phyloP scores from a whole-genome alignment of 2,797 vertebrate genomes.

The Phoebastria nigripes region DNA sequence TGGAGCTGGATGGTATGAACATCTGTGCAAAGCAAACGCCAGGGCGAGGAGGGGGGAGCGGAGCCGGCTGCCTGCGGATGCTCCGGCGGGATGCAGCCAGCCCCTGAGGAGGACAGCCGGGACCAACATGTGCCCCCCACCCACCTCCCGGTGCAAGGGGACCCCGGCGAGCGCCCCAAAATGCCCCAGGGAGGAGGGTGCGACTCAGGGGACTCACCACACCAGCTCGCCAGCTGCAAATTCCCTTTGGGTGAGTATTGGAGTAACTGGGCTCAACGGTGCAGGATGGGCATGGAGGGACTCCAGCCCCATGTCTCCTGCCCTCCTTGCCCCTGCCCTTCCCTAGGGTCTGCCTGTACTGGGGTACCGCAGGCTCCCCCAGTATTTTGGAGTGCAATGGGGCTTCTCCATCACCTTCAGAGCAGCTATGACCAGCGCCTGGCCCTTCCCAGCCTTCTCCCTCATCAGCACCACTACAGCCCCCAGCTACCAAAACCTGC shows the following conservation, averaged over 20 bases:
- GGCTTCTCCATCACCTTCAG: background rate
- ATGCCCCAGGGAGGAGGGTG: background rate
- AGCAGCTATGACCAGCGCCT: background rate
- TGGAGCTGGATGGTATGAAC: background rate
- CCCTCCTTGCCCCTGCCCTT: background rate
- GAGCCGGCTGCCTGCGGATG: background rate
- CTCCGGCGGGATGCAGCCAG: background rate
- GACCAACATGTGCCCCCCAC: fast-evolving
- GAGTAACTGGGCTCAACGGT: fast-evolving
- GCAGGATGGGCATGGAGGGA: fast-evolving
- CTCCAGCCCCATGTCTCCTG: background rate
- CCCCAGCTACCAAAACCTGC: background rate
- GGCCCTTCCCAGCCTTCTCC: background rate
- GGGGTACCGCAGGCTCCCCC: background rate
- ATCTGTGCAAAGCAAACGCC: background rate
- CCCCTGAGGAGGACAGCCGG: background rate
- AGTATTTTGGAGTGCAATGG: background rate
- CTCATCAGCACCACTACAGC: background rate
- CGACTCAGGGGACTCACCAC: fast-evolving
- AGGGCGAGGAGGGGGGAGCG: background rate
- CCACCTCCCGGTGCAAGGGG: background rate
- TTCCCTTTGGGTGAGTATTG: background rate
- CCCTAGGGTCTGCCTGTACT: background rate
- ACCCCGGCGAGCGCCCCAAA: background rate
- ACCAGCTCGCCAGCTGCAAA: background rate